Evolutionary conservation across 2,113 vertebrate genomes (phyloP), one percentile per base, ranked within the genome.

Genomic region (Cynoglossus semilaevis): DNA sequence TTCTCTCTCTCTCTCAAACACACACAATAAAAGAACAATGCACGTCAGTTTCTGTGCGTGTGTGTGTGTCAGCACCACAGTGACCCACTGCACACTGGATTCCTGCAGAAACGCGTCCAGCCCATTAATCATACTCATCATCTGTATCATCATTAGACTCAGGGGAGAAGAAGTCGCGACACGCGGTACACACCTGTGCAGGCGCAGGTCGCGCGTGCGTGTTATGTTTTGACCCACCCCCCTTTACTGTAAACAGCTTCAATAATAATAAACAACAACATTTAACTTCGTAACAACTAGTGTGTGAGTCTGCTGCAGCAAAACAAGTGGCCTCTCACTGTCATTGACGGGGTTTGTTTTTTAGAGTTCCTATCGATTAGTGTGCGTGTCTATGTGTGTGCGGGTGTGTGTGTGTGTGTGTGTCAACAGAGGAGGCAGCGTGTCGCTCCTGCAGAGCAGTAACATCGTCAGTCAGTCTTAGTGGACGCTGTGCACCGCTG

Each of bases 1-100:
- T 71, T 67, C 72, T 63, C 70, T 44, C 54, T 43, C 51, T 10
- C 57, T 15, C 62, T 5, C 48, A 40, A 41, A 47, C 45, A 11
- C 59, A 43, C 40, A 6, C 50, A 50, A 29, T 6, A 29, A 29
- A 29, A 29, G 22, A 29, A 29, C 22, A 29, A 29, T 29, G 22
- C 22, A 6, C 22, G 22, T 6, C 22, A n/a, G n/a, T n/a, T n/a
- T 29, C 22, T 29, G 3, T 29, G 22, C 2, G 22, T 67, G 72
- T 67, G 62, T 46, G 51, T 11, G 34, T 42, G 70, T 51, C 37
- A 50, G 58, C 16, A 7, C 34, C 54, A 19, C 70, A 18, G 22
- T 15, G 57, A 51, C 62, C 66, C 37, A 1, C 40, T 22, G 68
- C 67, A 37, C 70, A 37, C 29, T 9, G 46, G 61, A n/a, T 17